Percentiles rank a stretch among this genome's conserved stretches.
These are phyloP conservation scores for Cyprinodon brontotheroides DNA, from an alignment of 2,113 vertebrate genomes.

Conservation along the genomic window DNA sequence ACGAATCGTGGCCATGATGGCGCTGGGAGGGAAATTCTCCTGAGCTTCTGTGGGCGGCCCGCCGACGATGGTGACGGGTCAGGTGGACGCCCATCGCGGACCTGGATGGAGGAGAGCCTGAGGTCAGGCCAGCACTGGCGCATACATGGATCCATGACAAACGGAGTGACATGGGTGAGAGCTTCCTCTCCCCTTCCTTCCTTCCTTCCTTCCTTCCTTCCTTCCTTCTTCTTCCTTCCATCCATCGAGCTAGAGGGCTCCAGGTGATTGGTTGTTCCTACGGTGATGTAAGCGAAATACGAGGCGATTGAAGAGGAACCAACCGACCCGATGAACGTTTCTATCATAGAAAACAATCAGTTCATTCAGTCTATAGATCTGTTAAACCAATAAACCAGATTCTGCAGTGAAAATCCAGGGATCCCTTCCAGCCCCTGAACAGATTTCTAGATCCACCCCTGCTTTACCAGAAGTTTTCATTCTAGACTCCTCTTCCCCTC, in stretches of 20 bases:
- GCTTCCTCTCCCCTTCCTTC: accelerated
- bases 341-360: too few species aligned
- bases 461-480: too few species aligned
- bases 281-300: too few species aligned
- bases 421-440: too few species aligned
- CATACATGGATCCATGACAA: slow-evolving; percentile 91
- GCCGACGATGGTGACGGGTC: slow-evolving; percentile 84
- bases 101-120: slow-evolving; percentile 94
- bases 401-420: too few species aligned
- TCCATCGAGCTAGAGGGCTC: too few species aligned
- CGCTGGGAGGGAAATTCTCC: slow-evolving; percentile 90
- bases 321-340: too few species aligned
- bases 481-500: neutral
- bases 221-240: neutral
- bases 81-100: slow-evolving; percentile 84
- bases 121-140: slow-evolving; percentile 84
- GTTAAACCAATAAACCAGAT: too few species aligned
- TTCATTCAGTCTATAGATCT: too few species aligned
- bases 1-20: slow-evolving; percentile 91
- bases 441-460: too few species aligned
- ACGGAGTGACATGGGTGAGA: slow-evolving; percentile 93
- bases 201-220: neutral
- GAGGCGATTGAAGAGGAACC: too few species aligned
- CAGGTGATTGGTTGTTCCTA: too few species aligned
- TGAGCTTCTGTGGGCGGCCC: slow-evolving; percentile 88